These are phyloP conservation scores for Ctenomys sociabilis DNA, from an alignment of 2,113 vertebrate genomes.

Conservation along the genomic window DNA sequence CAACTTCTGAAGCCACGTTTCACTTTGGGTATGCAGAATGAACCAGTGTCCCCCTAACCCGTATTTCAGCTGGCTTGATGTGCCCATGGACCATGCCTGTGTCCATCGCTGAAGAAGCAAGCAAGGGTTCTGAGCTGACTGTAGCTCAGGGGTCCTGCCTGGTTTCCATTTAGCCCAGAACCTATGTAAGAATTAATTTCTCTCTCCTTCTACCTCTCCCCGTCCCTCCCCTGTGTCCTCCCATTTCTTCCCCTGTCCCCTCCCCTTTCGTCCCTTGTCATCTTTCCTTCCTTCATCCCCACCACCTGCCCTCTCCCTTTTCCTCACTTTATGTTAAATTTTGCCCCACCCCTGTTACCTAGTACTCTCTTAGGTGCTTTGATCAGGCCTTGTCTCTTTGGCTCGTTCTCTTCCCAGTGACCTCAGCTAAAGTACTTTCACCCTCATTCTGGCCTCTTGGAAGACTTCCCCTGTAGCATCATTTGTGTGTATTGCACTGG, in stretches of 20 bases:
- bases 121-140: neutral
- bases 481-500: neutral
- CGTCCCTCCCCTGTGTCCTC: too few relatives aligned
- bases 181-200: neutral
- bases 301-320: too few relatives aligned
- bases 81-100: neutral
- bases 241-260: too few relatives aligned
- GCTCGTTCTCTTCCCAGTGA: neutral
- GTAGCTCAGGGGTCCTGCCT: neutral
- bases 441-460: neutral
- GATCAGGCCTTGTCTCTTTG: neutral
- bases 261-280: too few relatives aligned
- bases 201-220: too few relatives aligned
- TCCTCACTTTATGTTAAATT: neutral
- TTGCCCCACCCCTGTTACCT: neutral
- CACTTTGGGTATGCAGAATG: neutral
- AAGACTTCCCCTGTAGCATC: neutral
- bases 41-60: neutral
- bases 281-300: too few relatives aligned
- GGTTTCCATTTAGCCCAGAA: neutral
- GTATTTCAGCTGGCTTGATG: neutral
- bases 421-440: neutral
- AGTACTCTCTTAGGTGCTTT: neutral
- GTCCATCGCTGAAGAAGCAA: neutral
- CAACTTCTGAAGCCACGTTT: conserved; percentile 2